Evolutionary conservation across 2,888 invertebrate species (phyloP).

Genomic region (Epirrhoe tristata): DNA sequence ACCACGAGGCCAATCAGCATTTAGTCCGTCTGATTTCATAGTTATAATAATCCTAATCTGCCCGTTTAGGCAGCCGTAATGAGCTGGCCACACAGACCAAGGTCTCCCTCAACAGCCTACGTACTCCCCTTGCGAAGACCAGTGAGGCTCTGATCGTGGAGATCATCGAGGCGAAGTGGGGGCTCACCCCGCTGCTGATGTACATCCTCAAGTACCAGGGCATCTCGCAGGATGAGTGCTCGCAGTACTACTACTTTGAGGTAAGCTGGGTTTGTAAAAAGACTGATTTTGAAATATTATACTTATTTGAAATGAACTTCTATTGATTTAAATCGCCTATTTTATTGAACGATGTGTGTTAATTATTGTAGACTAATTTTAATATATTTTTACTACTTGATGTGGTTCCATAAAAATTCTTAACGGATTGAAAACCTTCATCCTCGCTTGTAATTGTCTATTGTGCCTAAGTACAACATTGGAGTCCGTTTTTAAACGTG

Average conservation of each 20-base stretch:
- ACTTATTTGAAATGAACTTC: too few species aligned
- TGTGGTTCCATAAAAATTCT: too few species aligned
- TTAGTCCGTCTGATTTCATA: too few species aligned
- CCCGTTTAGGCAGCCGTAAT: conserved; percentile 56
- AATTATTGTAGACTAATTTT: too few species aligned
- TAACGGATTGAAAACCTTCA: too few species aligned
- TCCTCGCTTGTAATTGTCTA: too few species aligned
- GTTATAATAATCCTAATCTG: not conserved
- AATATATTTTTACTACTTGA: too few species aligned
- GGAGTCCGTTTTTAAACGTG: too few species aligned
- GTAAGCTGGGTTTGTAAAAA: conserved; percentile 43
- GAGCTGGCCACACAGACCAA: conserved; percentile 51
- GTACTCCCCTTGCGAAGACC: conserved; percentile 58
- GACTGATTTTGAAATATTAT: not conserved
- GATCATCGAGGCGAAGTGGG: conserved; percentile 68
- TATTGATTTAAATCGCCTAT: too few species aligned
- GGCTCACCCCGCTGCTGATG: conserved; percentile 58
- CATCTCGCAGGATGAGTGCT: conserved; percentile 60
- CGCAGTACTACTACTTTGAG: conserved; percentile 73
- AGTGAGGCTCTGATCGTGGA: conserved; percentile 60
- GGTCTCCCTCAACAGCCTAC: conserved; percentile 53
- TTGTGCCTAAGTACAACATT: too few species aligned
- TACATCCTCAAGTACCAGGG: conserved; percentile 63
- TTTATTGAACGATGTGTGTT: too few species aligned
- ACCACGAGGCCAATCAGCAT: too few species aligned